Conservation (phyloP, 2,888 invertebrate genomes). For the Xestia sexstrigata region DNA sequence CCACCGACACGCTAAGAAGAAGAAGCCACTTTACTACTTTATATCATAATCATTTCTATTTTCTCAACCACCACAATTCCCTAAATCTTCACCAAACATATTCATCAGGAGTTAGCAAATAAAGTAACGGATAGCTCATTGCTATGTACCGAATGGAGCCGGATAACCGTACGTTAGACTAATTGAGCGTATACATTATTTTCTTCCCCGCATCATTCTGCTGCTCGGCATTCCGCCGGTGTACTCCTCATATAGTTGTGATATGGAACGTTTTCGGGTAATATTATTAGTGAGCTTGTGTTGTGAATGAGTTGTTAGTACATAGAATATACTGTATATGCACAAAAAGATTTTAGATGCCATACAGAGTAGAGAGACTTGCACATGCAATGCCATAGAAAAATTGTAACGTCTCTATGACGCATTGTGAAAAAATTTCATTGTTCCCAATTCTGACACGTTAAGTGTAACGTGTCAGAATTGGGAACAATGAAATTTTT, state of each 20-base stretch:
- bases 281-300: conserved; percentile 41
- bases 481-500: too few relatives aligned
- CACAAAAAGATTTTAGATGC: neutral
- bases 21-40: neutral
- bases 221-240: conserved; percentile 49
- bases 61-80: neutral
- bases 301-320: conserved; percentile 5
- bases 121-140: conserved; percentile 59
- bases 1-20: too few relatives aligned
- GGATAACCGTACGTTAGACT: conserved; percentile 68
- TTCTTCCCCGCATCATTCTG: conserved; percentile 56
- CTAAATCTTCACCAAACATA: conserved; percentile 36
- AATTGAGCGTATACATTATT: conserved; percentile 67
- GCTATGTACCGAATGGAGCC: conserved; percentile 57
- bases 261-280: conserved; percentile 52
- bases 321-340: neutral
- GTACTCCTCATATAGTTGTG: conserved; percentile 59
- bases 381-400: too few relatives aligned
- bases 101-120: conserved; percentile 51
- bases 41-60: neutral
- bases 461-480: too few relatives aligned
- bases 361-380: too few relatives aligned
- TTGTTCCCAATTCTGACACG: neutral
- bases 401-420: neutral
- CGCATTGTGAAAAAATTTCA: neutral